Evolutionary conservation across 1,140 invertebrate genomes (phyloP), one percentile per base, ranked within the genome.

Genomic region (Nebria ingens): DNA sequence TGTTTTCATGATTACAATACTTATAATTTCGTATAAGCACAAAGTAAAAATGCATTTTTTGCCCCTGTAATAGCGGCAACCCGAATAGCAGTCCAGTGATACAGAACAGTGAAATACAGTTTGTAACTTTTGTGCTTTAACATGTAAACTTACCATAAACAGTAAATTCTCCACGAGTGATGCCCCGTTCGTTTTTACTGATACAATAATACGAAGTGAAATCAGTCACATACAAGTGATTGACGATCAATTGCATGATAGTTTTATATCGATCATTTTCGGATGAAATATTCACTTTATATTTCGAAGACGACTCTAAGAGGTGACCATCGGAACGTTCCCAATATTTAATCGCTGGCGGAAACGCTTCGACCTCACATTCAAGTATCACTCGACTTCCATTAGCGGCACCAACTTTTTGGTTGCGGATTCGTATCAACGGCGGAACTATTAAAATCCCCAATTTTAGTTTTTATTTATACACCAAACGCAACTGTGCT

Each of bases 291-390:
- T 83, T 79, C 11, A 82, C 82, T 56, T 76, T 75, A 66, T 86
- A 87, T 64, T 88, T 85, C 1, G 82, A 78, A 45, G 76, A 75
- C 15, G 78, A 76, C 66, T 87, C 80, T 0, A 91, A 64, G 4
- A 91, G 79, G 51, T 82, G 76, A n/a, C 84, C 85, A 57, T 91
- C 86, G 2, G 78, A 73, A 23, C 81, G 76, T 65, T 92, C 87
- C 93, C 94, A 97, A 63, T 89, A 89, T 52, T 67, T 81, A 1
- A 92, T 76, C 0, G 89, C 84, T 61, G 89, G 85, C 0, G 93
- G 93, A 68, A 84, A 94, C 0, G 91, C 90, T 71, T 95, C 91
- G 0, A 92, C 83, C 66, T 89, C 82, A 64, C 93, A 95, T 68
- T 92, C 87, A 2, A 94, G 71, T 9, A 81, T 76, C 2, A 83